Evolutionary conservation across 1,140 invertebrate genomes (phyloP).

Genomic region (Bradysia coprophila): DNA sequence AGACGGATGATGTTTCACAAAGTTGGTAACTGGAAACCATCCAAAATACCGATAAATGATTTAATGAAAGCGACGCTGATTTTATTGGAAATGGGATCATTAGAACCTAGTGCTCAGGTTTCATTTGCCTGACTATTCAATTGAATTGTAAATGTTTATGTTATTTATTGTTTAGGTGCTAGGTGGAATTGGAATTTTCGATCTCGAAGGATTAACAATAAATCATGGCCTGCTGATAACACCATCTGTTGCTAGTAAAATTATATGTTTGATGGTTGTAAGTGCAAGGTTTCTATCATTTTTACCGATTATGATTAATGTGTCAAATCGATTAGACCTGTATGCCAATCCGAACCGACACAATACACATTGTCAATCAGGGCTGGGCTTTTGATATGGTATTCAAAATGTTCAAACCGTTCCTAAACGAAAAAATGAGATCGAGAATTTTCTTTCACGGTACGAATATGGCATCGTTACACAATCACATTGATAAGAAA

Average conservation of each 20-base stretch:
- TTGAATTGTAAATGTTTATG: not conserved
- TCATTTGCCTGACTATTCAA: conserved; percentile 53
- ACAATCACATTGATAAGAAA: conserved; percentile 49
- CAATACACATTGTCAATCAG: conserved; percentile 59
- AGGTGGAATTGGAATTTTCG: conserved; percentile 35
- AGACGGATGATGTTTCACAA: conserved; percentile 18
- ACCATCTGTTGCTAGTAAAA: conserved; percentile 40
- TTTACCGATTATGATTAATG: conserved; percentile 1
- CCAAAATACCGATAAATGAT: conserved; percentile 40
- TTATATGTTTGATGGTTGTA: conserved; percentile 45
- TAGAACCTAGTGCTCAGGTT: conserved; percentile 56
- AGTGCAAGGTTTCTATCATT: conserved; percentile 14
- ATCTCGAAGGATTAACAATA: conserved; percentile 45
- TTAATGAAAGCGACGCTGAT: conserved; percentile 52
- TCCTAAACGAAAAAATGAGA: conserved; percentile 45
- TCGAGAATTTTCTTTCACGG: conserved; percentile 58
- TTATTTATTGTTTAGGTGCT: not conserved
- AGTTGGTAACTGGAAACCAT: conserved; percentile 51
- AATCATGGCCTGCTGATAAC: conserved; percentile 53
- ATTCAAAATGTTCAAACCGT: conserved; percentile 55
- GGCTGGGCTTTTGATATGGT: conserved; percentile 63
- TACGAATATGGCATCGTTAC: conserved; percentile 48
- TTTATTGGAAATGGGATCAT: conserved; percentile 46
- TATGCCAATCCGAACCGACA: conserved; percentile 51
- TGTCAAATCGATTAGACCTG: conserved; percentile 30